Base-by-base conservation (phyloP, 2,113 vertebrate genomes). In the Pionites leucogaster region DNA sequence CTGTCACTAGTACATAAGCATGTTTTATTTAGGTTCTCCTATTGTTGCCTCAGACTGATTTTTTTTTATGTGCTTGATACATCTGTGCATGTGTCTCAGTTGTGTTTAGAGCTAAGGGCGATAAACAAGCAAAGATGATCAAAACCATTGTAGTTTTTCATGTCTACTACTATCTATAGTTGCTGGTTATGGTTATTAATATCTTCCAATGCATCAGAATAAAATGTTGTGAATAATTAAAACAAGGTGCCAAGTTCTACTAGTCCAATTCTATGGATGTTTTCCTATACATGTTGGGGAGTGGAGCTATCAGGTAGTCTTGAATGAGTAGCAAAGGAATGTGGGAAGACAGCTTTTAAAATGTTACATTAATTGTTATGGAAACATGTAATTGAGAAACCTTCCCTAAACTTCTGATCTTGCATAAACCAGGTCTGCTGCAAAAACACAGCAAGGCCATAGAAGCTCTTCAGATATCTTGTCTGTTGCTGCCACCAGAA, bases 381-480 rank as follows among this genome's bases (percentile, higher is more conserved):
- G 33, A 84, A 79, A 79, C 71, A 20, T 1, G 9, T 27, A 63
- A 82, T 3, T 52, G 10, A 85, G 31, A 50, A 86, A 55, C 25
- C 5, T 76, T 59, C 7, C 44, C 8, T 20, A 42, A 23, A 31
- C 7, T 90, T 41, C n/a, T 64, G 23, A 17, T 92, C 42, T 77
- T 60, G 44, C 84, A 28, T 74, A 81, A 93, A 94, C 52, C 59
- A 98, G 98, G 98, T 95, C 96, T 98, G 69, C 92, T 98, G 49
- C 98, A 98, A 88, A 96, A 97, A 60, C 97, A 96, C 76, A 96
- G 94, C 44, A 95, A 98, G 75, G 98, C 98, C 3, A 37, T 98
- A 24, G 98, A 99, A 97, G 98, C 98, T 18, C 97, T 99, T 96
- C 99, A 98, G 95, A 91, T 99, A 88, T 98, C 98, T 91, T 98